These are phyloP conservation scores for Champsocephalus esox DNA, from an alignment of 2,797 vertebrate species.

Conservation along the genomic window DNA sequence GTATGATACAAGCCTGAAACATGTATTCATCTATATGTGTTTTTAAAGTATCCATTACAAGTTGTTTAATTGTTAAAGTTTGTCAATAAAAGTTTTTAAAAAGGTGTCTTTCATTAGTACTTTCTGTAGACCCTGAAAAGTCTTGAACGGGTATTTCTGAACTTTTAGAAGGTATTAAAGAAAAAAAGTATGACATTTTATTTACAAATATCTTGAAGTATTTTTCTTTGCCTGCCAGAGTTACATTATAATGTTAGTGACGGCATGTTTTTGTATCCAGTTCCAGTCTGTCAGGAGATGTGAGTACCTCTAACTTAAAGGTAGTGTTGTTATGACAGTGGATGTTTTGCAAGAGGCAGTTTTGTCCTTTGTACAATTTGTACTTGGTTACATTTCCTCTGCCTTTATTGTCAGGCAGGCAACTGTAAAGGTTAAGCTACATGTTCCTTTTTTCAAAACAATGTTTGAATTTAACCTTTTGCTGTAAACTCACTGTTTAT, in stretches of 20 bases:
- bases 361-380: neutral
- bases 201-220: neutral
- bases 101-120: too few relatives aligned
- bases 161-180: neutral
- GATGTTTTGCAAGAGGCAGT: neutral
- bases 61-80: neutral
- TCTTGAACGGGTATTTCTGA: too few relatives aligned
- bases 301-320: neutral
- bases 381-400: neutral
- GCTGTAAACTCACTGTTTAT: neutral
- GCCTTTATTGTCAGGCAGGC: too few relatives aligned
- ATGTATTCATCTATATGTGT: neutral
- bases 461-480: neutral
- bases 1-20: neutral
- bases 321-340: neutral
- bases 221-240: neutral
- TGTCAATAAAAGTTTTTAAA: slow-evolving; percentile 34
- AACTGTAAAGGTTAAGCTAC: slow-evolving; percentile 20
- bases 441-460: slow-evolving; percentile 37
- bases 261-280: neutral
- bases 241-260: neutral
- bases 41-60: neutral
- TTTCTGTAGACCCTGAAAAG: neutral
- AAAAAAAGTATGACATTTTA: neutral
- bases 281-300: neutral